These are phyloP conservation scores for Indicator maculatus DNA, from an alignment of 2,113 vertebrate genomes.

Conservation along the genomic window DNA sequence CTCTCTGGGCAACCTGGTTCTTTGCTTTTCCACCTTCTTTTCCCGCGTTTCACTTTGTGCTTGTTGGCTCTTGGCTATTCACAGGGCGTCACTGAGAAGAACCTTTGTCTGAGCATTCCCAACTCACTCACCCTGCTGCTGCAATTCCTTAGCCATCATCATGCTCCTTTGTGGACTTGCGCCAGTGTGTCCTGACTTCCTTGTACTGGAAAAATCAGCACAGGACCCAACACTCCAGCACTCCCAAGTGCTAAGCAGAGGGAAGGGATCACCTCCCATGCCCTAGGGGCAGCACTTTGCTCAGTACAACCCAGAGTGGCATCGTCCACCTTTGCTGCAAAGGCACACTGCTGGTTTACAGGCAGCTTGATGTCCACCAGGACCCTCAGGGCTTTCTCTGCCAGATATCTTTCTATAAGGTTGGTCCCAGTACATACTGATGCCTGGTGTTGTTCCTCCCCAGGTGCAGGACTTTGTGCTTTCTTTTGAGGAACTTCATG, in stretches of 20 bases:
- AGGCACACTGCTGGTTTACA: neutral
- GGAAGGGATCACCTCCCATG: neutral
- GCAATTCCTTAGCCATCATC: neutral
- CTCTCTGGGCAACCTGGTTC: neutral
- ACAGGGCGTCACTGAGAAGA: neutral
- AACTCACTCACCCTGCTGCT: neutral
- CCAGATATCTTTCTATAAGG: neutral
- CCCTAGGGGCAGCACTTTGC: too few species aligned
- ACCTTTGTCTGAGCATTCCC: neutral
- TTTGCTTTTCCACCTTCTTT: neutral
- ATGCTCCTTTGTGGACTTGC: fast-evolving
- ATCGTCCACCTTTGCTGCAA: neutral
- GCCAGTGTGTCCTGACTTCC: neutral
- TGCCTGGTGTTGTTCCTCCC: neutral
- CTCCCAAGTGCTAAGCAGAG: neutral
- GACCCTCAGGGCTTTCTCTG: neutral
- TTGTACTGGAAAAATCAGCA: fast-evolving
- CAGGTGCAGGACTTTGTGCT: neutral
- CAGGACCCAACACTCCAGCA: neutral
- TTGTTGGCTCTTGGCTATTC: neutral
- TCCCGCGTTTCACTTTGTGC: too few species aligned
- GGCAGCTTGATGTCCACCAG: neutral
- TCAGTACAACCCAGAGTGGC: neutral
- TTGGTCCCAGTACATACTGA: too few species aligned
- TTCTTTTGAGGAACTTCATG: too few species aligned